Base-by-base conservation (phyloP, 2,888 invertebrate genomes). In the Marasmarcha lunaedactyla region DNA sequence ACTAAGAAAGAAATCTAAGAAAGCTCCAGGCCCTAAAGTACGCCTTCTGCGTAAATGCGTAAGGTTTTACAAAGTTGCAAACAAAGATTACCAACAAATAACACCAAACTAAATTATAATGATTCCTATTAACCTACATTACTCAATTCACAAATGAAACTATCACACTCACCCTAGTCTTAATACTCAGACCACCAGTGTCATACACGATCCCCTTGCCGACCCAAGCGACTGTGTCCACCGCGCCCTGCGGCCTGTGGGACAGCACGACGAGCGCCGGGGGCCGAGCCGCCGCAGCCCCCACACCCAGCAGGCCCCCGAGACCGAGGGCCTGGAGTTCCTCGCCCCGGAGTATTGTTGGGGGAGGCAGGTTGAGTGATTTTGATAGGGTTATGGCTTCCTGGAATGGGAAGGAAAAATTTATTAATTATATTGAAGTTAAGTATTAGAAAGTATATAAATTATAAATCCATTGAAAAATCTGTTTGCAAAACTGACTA, bases 121-220 rank as follows among this genome's bases (percentile, higher is more conserved):
- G n/a, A n/a, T n/a, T n/a, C n/a, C n/a, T n/a, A n/a, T n/a, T n/a
- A n/a, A n/a, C n/a, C n/a, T n/a, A n/a, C n/a, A n/a, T n/a, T n/a
- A n/a, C n/a, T n/a, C n/a, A n/a, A n/a, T n/a, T n/a, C n/a, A n/a
- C n/a, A n/a, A n/a, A n/a, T n/a, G n/a, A n/a, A n/a, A n/a, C n/a
- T n/a, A n/a, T n/a, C n/a, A 1, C 4, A 45, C 67, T 63, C 67
- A 91, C 90, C 86, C 94, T 92, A 30, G 90, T 88, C 78, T 97
- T 97, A 57, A 97, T 91, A 71, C 94, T 93, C 44, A 96, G 88
- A 15, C 96, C 96, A 58, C 96, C 96, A 47, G 95, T 96, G 62
- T 97, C 96, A 63, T 93, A 96, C 3, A 96, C 95, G 63, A 97
- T 95, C 38, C 96, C 96, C 73, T 97, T 96, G 38, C 96, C 96